Base-by-base conservation (phyloP, 1,140 invertebrate species). In the Ptiloglossa arizonensis region DNA sequence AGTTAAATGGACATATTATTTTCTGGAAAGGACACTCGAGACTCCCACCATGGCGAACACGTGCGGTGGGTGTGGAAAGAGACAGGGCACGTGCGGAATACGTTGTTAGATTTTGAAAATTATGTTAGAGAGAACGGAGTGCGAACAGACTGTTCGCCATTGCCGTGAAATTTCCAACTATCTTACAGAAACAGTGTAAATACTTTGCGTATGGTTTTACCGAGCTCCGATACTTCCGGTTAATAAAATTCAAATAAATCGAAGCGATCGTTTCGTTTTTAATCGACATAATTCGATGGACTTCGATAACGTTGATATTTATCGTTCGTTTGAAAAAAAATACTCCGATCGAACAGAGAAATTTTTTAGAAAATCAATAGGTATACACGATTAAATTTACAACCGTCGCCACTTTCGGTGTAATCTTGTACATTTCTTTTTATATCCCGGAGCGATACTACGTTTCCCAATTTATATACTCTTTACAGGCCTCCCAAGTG, bases 21-120 rank as follows among this genome's bases (percentile, higher is more conserved):
- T 88, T 88, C 87, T 81, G 59, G 83, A 87, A 87, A 81, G 73
- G 87, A 86, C 80, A 88, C 87, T 87, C 83, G 87, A 88, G 75
- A 87, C 85, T 81, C 76, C 78, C 32, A 70, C 74, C 68, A 60
- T 75, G 80, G 69, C 59, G 67, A 70, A 78, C 84, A 87, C 79
- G 84, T 85, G 84, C 82, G 80, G 29, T 46, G 69, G 29, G 75
- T 24, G 70, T 66, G 50, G 70, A 79, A 72, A 71, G 68, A 79
- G 56, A 64, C 63, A 17, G 59, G 64, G 81, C 82, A 56, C 80
- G 81, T 54, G 82, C 81, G 72, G 64, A 38, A 44, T 70, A 70
- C 80, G 75, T 56, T 67, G 76, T 63, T 80, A 68, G 56, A 70
- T 60, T 62, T 68, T 1, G 78, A 70, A 84, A 85, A 76, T 85